Base-by-base conservation (phyloP, 1,140 invertebrate species). In the Hylaeus volcanicus region DNA sequence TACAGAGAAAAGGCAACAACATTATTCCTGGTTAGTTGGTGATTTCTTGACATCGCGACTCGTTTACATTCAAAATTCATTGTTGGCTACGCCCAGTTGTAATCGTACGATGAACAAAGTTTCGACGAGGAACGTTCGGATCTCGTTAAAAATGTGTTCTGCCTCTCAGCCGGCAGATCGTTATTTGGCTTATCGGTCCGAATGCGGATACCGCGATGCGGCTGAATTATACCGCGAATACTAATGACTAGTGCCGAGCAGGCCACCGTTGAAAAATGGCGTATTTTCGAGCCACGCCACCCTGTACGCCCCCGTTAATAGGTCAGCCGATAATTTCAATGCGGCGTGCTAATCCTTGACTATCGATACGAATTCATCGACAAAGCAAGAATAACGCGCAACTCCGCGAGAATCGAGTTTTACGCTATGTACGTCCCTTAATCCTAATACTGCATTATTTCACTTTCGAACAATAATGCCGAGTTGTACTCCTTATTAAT, bases 131-230 rank as follows among this genome's bases (percentile, higher is more conserved):
- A 2, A 41, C 5, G 2, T 15, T 45, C 51, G 58, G 37, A 75
- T 12, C 73, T 75, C 65, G 65, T 75, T 63, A 81, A 81, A 75
- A 81, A 75, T 75, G 75, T 69, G 64, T 68, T 26, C 26, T 26
- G 68, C 63, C 53, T n/a, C 48, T 55, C 55, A 56, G 61, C 15
- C 41, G 8, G 53, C 61, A 63, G 61, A 69, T 80, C 70, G 83
- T 82, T 83, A 74, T 83, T 84, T 77, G n/a, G 56, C 71, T 80
- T 80, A 83, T 83, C 71, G 71, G 58, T 55, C n/a, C 72, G 55
- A 75, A 74, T 83, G 76, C 76, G 76, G 81, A 74, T 74, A 79
- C 69, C 81, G 60, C 81, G 80, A 72, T 82, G 74, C 80, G 37
- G 75, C 76, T 68, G 53, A 82, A 79, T 82, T 79, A 78, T 69